phyloP scores from a whole-genome alignment of 2,888 invertebrate genomes.

The Heliconius ethilla region DNA sequence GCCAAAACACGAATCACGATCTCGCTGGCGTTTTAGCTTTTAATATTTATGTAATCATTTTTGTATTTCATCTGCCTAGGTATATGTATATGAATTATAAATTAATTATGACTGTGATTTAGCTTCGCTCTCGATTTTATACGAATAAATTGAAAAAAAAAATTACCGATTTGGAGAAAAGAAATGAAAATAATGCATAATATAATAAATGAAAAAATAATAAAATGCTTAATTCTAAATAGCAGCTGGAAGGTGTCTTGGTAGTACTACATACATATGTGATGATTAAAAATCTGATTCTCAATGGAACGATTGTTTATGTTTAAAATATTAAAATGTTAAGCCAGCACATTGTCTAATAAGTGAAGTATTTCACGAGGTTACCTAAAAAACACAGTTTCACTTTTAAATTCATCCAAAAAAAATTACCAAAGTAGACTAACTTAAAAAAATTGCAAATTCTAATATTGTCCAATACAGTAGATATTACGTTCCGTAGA shows the following conservation, averaged over 20 bases:
- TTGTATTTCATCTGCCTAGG: not conserved
- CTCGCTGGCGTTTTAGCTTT: slow-evolving; percentile 26
- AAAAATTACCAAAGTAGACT: not conserved
- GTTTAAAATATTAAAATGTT: too few species aligned
- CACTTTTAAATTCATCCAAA: not conserved
- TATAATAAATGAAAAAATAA: too few species aligned
- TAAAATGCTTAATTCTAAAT: too few species aligned
- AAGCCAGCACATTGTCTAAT: too few species aligned
- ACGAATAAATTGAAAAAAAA: not conserved
- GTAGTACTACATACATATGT: too few species aligned
- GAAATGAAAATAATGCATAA: too few species aligned
- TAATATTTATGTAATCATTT: slow-evolving; percentile 1
- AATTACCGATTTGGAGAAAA: too few species aligned
- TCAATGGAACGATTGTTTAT: too few species aligned
- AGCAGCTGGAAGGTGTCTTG: too few species aligned
- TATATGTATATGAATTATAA: not conserved
- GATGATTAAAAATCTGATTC: too few species aligned
- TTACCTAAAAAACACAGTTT: not conserved
- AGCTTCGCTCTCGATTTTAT: not conserved
- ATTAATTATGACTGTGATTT: not conserved
- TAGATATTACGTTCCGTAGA: slow-evolving; percentile 3
- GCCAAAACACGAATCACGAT: slow-evolving; percentile 33
- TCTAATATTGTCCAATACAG: not conserved
- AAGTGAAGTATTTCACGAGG: too few species aligned
- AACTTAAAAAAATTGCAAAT: not conserved